Evolutionary conservation across 2,888 invertebrate genomes (phyloP), one percentile per base, ranked within the genome.

Genomic region (Agrochola lota): DNA sequence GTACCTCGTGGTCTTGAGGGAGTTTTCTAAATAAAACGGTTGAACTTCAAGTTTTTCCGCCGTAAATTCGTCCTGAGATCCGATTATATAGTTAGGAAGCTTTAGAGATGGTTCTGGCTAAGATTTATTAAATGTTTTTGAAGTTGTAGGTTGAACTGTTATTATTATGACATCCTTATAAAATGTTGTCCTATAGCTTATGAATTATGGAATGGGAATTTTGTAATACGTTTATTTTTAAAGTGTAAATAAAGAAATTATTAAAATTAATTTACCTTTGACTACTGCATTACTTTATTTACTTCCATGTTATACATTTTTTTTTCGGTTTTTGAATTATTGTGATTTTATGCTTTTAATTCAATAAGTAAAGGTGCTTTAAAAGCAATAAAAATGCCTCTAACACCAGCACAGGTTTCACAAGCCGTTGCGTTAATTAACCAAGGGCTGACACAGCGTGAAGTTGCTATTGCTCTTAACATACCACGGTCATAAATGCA

Each of bases 21-120:
- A 83, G 35, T 84, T 87, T 86, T 26, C 8, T 62, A 68, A 78
- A 84, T 81, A 78, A 84, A 81, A 87, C 76, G 60, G 52, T 78
- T 30, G 71, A 69, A 75, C 72, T 78, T 77, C 8, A 74, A 84
- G 71, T 74, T 84, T 80, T 81, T 83, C 23, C 63, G 20, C 35
- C 23, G 35, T 72, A 35, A 72, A 83, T 52, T 66, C 69, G 12
- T 83, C 55, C 70, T 70, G 57, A 70, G 70, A 68, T 55, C 71
- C 71, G 70, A 80, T 83, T 83, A 83, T n/a, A 63, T 77, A 57
- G 67, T 74, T 77, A 66, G 59, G 49, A 62, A 26, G 71, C 60
- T 71, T 75, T 57, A 12, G 35, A 59, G n/a, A 73, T 20, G 49
- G 71, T n/a, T 52, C 52, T 63, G 46, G 23, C 11, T 17, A 74